Conservation (phyloP, 2,888 invertebrate genomes). For the Dastarcus helophoroides region DNA sequence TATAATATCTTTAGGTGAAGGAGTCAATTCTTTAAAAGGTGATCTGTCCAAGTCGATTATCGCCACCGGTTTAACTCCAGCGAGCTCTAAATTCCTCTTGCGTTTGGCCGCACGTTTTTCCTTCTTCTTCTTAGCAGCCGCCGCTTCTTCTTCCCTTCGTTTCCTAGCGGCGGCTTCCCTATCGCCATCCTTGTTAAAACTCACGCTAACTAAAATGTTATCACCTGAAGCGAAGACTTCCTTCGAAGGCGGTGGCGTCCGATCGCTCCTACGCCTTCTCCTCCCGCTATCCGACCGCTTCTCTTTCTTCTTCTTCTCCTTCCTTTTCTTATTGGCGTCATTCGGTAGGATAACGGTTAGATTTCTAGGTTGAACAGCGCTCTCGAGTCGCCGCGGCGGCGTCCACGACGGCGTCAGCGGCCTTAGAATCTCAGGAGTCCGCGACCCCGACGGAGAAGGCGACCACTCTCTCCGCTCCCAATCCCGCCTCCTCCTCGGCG, state of each 20-base stretch:
- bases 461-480: too few species aligned
- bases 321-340: constrained; percentile 43
- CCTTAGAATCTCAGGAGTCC: constrained; percentile 35
- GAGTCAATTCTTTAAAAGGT: constrained; percentile 71
- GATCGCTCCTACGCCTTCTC: constrained; percentile 32
- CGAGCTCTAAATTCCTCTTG: constrained; percentile 26
- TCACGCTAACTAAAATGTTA: constrained; percentile 85
- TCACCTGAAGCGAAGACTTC: constrained; percentile 89
- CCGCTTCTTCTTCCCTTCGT: constrained; percentile 35
- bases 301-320: constrained; percentile 32
- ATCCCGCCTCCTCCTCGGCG: constrained; percentile 19
- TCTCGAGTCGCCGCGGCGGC: constrained; percentile 42
- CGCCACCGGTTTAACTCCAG: constrained; percentile 60
- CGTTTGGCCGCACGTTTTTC: constrained; percentile 31
- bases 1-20: constrained; percentile 70
- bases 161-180: constrained; percentile 30
- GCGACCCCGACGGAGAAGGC: constrained; percentile 50
- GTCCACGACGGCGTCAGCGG: constrained; percentile 46
- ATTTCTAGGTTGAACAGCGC: constrained; percentile 40
- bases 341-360: constrained; percentile 49
- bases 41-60: constrained; percentile 78
- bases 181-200: constrained; percentile 62
- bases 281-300: constrained; percentile 31
- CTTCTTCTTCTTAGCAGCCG: constrained; percentile 31
- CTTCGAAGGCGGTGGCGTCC: constrained; percentile 61